Evolutionary conservation across 2,797 vertebrate genomes (phyloP).

Genomic region (Ceryle rudis): DNA sequence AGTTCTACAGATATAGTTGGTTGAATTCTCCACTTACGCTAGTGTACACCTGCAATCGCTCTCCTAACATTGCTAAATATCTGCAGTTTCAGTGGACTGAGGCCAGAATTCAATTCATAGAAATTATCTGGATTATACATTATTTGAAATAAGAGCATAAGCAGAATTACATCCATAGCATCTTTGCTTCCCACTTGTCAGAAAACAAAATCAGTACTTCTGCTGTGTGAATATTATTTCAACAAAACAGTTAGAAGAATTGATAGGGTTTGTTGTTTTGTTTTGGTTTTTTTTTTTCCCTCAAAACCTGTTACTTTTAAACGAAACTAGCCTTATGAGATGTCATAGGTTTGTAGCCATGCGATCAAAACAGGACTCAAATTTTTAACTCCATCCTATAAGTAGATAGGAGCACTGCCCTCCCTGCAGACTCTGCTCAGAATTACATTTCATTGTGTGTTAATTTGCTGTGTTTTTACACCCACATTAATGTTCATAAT

Average conservation of each 20-base stretch:
- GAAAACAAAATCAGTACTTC: background rate
- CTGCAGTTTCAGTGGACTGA: background rate
- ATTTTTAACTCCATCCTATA: background rate
- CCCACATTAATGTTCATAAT: background rate
- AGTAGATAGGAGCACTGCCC: background rate
- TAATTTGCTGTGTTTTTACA: background rate
- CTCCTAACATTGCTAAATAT: background rate
- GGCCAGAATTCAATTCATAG: background rate
- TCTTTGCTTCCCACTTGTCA: background rate
- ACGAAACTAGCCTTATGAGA: background rate
- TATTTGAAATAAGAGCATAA: background rate
- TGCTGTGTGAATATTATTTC: background rate
- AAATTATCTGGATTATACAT: background rate
- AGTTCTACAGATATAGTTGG: background rate
- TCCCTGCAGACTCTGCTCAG: background rate
- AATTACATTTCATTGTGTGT: background rate
- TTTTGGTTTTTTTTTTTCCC: fast-evolving
- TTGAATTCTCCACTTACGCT: background rate
- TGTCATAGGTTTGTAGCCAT: background rate
- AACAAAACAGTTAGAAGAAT: background rate
- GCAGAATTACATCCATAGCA: background rate
- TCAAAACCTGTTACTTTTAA: background rate
- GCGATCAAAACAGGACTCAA: background rate
- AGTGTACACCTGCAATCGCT: background rate
- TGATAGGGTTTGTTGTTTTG: background rate